Conservation (phyloP, 2,797 vertebrate species). For the Gallinago nigripennis region DNA sequence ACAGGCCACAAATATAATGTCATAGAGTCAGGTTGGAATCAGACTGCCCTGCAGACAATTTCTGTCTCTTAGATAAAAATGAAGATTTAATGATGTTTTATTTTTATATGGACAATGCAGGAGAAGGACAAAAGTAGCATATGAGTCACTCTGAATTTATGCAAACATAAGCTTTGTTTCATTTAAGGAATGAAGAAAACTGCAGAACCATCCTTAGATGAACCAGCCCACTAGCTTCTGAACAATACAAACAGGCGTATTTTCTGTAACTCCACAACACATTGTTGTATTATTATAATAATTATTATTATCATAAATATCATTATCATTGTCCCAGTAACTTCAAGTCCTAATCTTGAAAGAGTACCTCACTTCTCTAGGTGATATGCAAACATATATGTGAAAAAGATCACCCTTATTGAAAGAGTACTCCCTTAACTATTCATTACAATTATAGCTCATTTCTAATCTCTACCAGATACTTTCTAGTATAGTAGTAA, state of each 20-base stretch:
- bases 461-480: background rate
- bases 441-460: background rate
- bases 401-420: background rate
- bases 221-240: background rate
- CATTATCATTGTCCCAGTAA: background rate
- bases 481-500: background rate
- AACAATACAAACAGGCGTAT: background rate
- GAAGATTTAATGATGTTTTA: background rate
- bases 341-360: background rate
- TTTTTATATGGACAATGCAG: background rate
- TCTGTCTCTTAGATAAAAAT: background rate
- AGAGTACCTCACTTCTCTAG: background rate
- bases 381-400: background rate
- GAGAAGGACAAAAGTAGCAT: background rate
- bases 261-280: background rate
- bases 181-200: background rate
- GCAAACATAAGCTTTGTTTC: background rate
- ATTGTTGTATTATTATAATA: background rate
- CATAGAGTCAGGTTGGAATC: background rate
- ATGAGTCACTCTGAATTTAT: background rate
- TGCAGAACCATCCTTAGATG: background rate
- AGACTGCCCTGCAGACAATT: background rate
- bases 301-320: background rate
- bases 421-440: background rate
- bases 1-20: background rate